These are phyloP conservation scores for Dipus sagitta DNA, from an alignment of 2,797 vertebrate genomes.

Conservation along the genomic window DNA sequence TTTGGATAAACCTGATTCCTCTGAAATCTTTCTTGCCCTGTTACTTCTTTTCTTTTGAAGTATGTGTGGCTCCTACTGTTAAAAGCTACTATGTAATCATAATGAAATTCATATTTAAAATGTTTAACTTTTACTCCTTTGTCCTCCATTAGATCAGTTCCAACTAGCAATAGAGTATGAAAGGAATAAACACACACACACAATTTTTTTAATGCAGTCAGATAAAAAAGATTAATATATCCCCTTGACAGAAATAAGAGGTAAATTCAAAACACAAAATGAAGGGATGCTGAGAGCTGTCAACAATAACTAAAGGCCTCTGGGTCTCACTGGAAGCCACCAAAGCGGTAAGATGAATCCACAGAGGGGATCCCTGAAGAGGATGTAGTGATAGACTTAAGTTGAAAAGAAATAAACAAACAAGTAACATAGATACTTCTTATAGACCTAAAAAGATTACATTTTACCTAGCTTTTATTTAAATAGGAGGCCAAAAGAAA, in stretches of 20 bases:
- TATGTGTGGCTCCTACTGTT: background rate
- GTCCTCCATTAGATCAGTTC: background rate
- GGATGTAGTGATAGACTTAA: background rate
- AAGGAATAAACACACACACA: background rate
- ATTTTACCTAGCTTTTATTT: conserved; percentile 17
- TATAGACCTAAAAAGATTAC: background rate
- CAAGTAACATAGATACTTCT: background rate
- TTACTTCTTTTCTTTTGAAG: background rate
- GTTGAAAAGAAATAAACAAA: background rate
- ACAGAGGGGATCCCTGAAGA: background rate
- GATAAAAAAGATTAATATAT: background rate
- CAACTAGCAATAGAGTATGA: background rate
- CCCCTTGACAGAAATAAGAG: background rate
- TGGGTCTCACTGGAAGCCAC: background rate
- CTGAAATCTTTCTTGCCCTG: background rate
- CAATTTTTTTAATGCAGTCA: background rate
- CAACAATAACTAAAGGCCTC: background rate
- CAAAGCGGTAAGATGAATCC: background rate
- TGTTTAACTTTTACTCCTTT: background rate
- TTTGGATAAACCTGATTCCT: background rate
- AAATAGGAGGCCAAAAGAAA: background rate
- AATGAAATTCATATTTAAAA: conserved; percentile 4
- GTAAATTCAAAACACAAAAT: background rate
- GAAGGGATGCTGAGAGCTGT: background rate
- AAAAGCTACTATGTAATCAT: background rate